These are phyloP conservation scores for Orthonevra nobilis DNA, from an alignment of 2,888 invertebrate genomes.

Conservation along the genomic window DNA sequence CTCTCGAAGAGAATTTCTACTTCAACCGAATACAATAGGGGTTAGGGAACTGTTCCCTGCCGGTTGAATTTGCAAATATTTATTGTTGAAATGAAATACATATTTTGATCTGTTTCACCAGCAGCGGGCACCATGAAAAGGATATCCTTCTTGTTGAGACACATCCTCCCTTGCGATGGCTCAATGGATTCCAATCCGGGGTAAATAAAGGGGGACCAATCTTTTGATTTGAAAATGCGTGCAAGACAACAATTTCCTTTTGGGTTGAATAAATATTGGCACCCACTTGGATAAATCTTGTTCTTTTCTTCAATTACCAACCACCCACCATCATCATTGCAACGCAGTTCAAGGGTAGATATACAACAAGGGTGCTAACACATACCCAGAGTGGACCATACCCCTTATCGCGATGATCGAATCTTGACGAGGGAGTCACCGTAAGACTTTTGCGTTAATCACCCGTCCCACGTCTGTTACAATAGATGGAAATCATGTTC, in stretches of 20 bases:
- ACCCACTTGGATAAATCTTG: constrained; percentile 64
- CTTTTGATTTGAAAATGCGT: constrained; percentile 42
- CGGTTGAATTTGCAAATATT: constrained; percentile 50
- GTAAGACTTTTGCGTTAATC: constrained; percentile 45
- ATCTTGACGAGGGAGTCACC: constrained; percentile 46
- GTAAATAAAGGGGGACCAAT: constrained; percentile 5
- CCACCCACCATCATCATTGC: constrained; percentile 18
- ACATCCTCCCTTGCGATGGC: neutral
- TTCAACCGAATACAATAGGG: constrained; percentile 21
- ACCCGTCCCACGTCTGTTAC: constrained; percentile 25
- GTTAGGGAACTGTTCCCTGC: constrained; percentile 11
- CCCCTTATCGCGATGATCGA: constrained; percentile 58
- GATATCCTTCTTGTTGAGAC: constrained; percentile 10
- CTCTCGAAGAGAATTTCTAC: too few species aligned
- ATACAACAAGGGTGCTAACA: constrained; percentile 29
- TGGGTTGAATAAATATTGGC: constrained; percentile 58
- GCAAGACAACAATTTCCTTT: constrained; percentile 57
- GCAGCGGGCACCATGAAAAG: constrained; percentile 13
- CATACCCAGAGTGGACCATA: constrained; percentile 31
- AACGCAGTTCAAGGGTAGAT: neutral
- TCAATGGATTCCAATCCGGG: constrained; percentile 5
- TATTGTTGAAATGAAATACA: constrained; percentile 3
- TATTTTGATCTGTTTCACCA: constrained; percentile 42
- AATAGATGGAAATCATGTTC: constrained; percentile 26
- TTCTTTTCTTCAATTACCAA: constrained; percentile 40